These are phyloP conservation scores for Drosophila falleni DNA, from an alignment of 2,888 invertebrate species.

Conservation along the genomic window DNA sequence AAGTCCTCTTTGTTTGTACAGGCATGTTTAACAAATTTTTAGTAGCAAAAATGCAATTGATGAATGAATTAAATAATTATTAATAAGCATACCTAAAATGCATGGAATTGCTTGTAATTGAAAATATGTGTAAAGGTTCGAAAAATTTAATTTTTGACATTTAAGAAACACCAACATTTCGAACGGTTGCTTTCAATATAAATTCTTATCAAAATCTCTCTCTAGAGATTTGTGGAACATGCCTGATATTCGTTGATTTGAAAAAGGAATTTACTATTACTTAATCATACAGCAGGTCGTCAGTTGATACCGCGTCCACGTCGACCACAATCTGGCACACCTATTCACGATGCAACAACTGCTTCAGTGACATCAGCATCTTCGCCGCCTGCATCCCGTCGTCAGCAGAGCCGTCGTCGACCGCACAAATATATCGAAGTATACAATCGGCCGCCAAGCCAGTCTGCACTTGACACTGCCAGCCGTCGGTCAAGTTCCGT, in stretches of 20 bases:
- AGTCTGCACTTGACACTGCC: constrained; percentile 34
- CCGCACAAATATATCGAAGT: constrained; percentile 81
- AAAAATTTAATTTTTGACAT: neutral
- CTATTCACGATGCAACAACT: constrained; percentile 52
- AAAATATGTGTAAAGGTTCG: neutral
- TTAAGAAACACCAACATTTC: neutral
- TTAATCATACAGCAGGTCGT: constrained; percentile 45
- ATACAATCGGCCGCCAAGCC: constrained; percentile 81
- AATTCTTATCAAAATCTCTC: neutral
- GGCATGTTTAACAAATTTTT: neutral
- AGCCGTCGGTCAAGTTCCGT: constrained; percentile 12
- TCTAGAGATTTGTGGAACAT: neutral
- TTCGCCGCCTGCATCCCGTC: constrained; percentile 59
- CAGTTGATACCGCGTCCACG: constrained; percentile 69
- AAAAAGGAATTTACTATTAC: neutral
- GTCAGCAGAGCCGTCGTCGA: constrained; percentile 77
- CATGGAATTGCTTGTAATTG: neutral
- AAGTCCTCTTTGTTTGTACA: constrained; percentile 31
- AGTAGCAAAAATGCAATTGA: neutral
- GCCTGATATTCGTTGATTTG: neutral
- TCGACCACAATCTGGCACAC: constrained; percentile 69
- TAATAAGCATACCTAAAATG: neutral
- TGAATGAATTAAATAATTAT: no score
- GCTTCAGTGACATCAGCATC: constrained; percentile 35
- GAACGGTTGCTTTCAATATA: neutral